Percentiles rank a stretch among this genome's conserved stretches.
phyloP scores from a whole-genome alignment of 2,888 invertebrate genomes.

The Acheta domesticus region DNA sequence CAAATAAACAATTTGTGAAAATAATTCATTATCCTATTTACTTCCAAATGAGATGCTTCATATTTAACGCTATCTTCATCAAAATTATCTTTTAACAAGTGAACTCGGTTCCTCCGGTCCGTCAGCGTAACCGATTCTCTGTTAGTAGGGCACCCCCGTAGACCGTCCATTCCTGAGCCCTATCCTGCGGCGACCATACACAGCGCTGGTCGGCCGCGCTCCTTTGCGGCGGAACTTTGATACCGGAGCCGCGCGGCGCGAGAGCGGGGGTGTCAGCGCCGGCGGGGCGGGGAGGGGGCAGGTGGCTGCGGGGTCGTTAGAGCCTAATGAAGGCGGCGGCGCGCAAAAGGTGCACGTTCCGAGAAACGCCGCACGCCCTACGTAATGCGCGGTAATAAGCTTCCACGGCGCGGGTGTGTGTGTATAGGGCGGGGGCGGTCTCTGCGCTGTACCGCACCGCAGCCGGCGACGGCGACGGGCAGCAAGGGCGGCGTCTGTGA shows the following conservation, averaged over 20 bases:
- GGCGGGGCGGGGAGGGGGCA: not conserved
- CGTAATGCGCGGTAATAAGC: conserved; percentile 10
- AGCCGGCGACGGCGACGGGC: too few relatives aligned
- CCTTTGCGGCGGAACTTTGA: not conserved
- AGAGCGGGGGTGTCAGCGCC: not conserved
- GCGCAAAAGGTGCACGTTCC: conserved; percentile 5
- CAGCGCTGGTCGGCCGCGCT: not conserved
- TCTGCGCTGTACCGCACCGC: not conserved
- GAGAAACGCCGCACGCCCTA: not conserved
- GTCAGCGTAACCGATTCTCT: too few relatives aligned
- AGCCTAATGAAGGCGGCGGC: conserved; percentile 7
- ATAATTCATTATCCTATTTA: too few relatives aligned
- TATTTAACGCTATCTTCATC: too few relatives aligned
- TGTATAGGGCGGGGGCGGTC: not conserved
- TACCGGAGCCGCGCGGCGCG: not conserved
- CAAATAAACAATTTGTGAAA: too few relatives aligned
- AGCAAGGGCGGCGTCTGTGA: not conserved
- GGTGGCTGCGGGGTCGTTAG: not conserved
- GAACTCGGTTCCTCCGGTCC: too few relatives aligned
- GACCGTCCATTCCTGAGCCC: too few relatives aligned
- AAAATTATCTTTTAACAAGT: too few relatives aligned
- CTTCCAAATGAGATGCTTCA: too few relatives aligned
- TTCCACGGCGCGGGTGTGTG: not conserved
- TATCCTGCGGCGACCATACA: too few relatives aligned
- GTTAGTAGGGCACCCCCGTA: too few relatives aligned